phyloP scores from a whole-genome alignment of 2,888 invertebrate genomes.

The Drosophila setosimentum region DNA sequence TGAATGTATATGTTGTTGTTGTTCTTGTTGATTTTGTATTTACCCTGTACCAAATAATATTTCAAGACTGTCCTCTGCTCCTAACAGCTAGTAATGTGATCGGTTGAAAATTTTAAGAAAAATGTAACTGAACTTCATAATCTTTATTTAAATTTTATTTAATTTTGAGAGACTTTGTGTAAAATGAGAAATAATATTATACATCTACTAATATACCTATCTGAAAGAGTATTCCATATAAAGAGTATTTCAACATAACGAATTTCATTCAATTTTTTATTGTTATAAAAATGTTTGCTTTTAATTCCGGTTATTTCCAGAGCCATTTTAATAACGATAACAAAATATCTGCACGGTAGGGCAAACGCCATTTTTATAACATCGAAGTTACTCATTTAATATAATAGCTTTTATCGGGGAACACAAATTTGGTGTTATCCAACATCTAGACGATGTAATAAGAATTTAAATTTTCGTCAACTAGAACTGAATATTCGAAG shows the following conservation, averaged over 20 bases:
- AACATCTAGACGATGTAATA: background rate
- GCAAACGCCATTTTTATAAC: slow-evolving; percentile 23
- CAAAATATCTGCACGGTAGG: slow-evolving; percentile 26
- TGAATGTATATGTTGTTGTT: slow-evolving; percentile 9
- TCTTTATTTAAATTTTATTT: background rate
- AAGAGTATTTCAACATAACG: background rate
- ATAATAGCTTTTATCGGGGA: slow-evolving; percentile 4
- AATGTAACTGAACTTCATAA: background rate
- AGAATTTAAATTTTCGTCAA: background rate
- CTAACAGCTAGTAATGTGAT: too few relatives aligned
- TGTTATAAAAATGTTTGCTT: slow-evolving; percentile 69
- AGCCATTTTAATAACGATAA: slow-evolving; percentile 61
- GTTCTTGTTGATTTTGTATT: slow-evolving; percentile 9
- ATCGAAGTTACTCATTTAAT: slow-evolving; percentile 25
- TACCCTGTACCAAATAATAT: slow-evolving; percentile 1
- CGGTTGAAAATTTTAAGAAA: background rate
- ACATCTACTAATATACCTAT: background rate
- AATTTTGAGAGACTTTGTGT: too few relatives aligned
- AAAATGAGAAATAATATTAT: background rate
- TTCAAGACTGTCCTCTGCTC: background rate
- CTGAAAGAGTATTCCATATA: background rate
- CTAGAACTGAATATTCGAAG: background rate
- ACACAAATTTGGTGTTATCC: background rate
- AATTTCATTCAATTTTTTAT: slow-evolving; percentile 22
- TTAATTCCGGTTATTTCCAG: slow-evolving; percentile 70